Conservation (phyloP, 1,140 invertebrate genomes). For the Zaprionus africanus region DNA sequence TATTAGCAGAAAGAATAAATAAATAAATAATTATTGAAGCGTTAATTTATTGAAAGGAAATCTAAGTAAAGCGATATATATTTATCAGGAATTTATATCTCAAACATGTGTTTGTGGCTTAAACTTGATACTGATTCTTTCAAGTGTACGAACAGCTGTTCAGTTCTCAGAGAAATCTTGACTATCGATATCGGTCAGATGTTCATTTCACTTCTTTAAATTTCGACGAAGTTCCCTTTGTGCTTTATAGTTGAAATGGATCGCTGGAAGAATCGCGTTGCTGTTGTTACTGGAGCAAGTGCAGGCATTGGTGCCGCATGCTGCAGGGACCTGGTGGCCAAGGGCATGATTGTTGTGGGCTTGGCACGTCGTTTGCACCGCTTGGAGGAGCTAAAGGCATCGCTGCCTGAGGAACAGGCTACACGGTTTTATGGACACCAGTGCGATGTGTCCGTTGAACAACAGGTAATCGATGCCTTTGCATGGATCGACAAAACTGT, state of each 20-base stretch:
- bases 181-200: conserved; percentile 11
- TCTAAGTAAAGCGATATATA: background rate
- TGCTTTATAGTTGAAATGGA: conserved; percentile 40
- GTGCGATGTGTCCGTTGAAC: conserved; percentile 88
- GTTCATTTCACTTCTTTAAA: background rate
- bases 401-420: conserved; percentile 49
- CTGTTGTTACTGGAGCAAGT: conserved; percentile 84
- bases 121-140: background rate
- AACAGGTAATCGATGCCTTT: conserved; percentile 87
- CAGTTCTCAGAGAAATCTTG: background rate
- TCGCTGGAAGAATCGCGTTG: conserved; percentile 68
- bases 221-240: background rate
- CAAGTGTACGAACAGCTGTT: conserved; percentile 19
- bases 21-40: conserved; percentile 53
- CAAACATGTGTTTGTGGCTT: background rate
- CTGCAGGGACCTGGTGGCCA: conserved; percentile 83
- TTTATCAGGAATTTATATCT: background rate
- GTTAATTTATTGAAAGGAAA: background rate
- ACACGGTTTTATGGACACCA: conserved; percentile 75
- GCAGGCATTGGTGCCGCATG: conserved; percentile 86
- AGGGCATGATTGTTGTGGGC: conserved; percentile 88
- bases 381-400: conserved; percentile 61
- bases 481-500: conserved; percentile 86
- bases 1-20: conserved; percentile 66
- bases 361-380: conserved; percentile 87